Evolutionary conservation across 1,140 invertebrate genomes (phyloP), one percentile per base, ranked within the genome.

Genomic region (Dendrolimus kikuchii): DNA sequence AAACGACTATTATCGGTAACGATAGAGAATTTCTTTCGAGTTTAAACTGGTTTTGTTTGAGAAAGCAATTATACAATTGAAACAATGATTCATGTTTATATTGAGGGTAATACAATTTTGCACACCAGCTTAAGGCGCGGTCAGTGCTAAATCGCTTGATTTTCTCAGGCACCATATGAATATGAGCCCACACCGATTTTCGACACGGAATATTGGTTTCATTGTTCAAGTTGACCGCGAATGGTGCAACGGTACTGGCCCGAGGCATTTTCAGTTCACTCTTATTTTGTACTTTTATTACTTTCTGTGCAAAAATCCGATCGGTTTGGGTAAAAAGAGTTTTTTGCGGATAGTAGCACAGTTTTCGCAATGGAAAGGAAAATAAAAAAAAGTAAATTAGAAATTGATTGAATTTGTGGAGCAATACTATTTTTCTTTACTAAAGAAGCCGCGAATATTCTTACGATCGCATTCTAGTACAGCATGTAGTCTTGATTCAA

Each of bases 161-260:
- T 9, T 50, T 40, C 38, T 50, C 48, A 41, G 10, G 40, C 44
- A 46, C 39, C 44, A 53, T 41, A 23, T 38, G 45, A 40, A 46
- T n/a, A 53, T 39, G 42, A 49, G 39, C 46, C 38, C 48, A 59
- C 55, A 46, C 52, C 41, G 46, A 38, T 56, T 56, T 60, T 42
- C 49, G 42, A 46, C 40, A 40, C 49, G 41, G 38, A 46, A 41
- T 51, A 51, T 46, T 59, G n/a, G 9, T 60, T 48, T 64, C 53
- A 52, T 66, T 57, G 49, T 57, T 53, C 41, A 53, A 52, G 43
- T 51, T 67, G 56, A 67, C 61, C 61, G 59, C 61, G 53, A 67
- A 59, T 40, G n/a, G 39, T 39, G 37, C 53, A 67, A 67, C 64
- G 61, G 64, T 67, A 59, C 49, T 49, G 36, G 41, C 5, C 38